Base-by-base conservation (phyloP, 2,888 invertebrate species). In the Plebejus argus region DNA sequence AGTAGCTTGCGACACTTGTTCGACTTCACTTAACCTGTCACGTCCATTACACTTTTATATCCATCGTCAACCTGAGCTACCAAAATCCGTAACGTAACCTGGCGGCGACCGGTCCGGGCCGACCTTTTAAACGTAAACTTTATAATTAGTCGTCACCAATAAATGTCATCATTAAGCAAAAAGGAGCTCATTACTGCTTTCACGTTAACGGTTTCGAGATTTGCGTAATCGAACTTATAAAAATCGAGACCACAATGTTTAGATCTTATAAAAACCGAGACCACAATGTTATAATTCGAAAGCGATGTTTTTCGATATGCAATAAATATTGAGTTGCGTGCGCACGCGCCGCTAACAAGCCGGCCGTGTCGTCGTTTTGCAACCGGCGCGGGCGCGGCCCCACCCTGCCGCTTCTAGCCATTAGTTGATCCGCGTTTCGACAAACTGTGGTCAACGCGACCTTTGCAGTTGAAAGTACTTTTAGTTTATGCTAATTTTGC, bases 251-350 rank as follows among this genome's bases (percentile, higher is more conserved):
- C 86, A 86, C 90, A 88, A 86, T 87, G 86, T 72, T 77, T 58
- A 56, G 58, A 53, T 23, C 72, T 77, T 72, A 84, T 76, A 81
- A 83, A 82, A 77, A 39, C 76, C 76, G 76, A 20, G 71, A 81
- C 81, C 86, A 86, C 90, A 88, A 86, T 87, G 86, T 87, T 83
- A 85, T 87, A 88, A 88, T 86, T 83, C 83, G 86, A 88, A 86
- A 87, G 87, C 86, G 87, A 87, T 88, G 91, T 93, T 92, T 93
- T 92, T 93, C 93, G 92, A 93, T 93, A 92, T 91, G 92, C 91
- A 91, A 93, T 94, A 94, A 94, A 94, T 93, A 93, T 92, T 89
- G 90, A 86, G 85, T 84, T 83, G 86, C 88, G 85, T 82, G 87
- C 89, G 91, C 91, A 89, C 91, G 90, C 91, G 90, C 90, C 87